Base-by-base conservation (phyloP, 2,888 invertebrate genomes). In the Oegoconia quadripuncta region DNA sequence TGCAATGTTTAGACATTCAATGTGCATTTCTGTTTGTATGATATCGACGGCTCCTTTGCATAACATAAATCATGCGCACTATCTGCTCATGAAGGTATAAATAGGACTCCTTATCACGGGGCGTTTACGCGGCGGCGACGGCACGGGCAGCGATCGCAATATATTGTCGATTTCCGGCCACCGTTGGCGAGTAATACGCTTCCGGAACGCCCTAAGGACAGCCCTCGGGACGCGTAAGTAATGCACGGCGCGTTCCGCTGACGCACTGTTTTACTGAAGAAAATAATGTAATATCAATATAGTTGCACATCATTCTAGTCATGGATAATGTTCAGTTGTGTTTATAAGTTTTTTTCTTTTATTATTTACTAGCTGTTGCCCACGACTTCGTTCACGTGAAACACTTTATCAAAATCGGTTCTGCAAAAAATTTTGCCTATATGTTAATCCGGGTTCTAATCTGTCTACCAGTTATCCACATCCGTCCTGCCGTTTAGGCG, bases 151-250 rank as follows among this genome's bases (percentile, higher is more conserved):
- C 58, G 66, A 59, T 67, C 63, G 59, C 68, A 71, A 81, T 81
- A 79, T 81, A 80, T 79, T 75, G 74, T 64, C 69, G 80, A 78
- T 80, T 75, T 84, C 83, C 84, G 79, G 72, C 71, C 74, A 67
- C 69, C 60, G 68, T 68, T 75, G 79, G 80, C 81, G 78, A 79
- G 83, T 86, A 84, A 84, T 86, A 74, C 74, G 79, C 68, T 69
- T 83, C 83, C 84, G 84, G 72, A 66, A 71, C 74, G 73, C 74
- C 80, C 74, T 54, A 52, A 15, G 44, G 59, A 47, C 59, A 71
- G 68, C 74, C 65, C 61, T 44, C 45, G 52, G 48, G 7, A 6
- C 50, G 49, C 39, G 50, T 47, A 52, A 52, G 50, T 53, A 51
- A 64, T 59, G 64, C 58, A 39, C 47, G 2, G 2, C 12, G 25